These are phyloP conservation scores for Agrochola macilenta DNA, from an alignment of 2,888 invertebrate genomes.

Conservation along the genomic window DNA sequence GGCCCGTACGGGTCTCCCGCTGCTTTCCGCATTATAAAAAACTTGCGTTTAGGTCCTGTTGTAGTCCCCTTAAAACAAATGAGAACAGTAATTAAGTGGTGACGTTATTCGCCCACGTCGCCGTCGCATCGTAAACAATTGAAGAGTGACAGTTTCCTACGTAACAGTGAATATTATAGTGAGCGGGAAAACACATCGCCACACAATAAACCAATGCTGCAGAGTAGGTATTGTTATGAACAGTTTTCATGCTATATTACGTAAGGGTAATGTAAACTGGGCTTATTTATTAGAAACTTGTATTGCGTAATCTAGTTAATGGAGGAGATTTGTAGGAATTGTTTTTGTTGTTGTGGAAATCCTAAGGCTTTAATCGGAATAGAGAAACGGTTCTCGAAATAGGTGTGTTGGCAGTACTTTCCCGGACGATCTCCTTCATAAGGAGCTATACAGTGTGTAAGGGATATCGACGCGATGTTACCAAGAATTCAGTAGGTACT, in stretches of 20 bases:
- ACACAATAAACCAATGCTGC: background rate
- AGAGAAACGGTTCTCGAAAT: background rate
- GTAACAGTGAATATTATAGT: slow-evolving; percentile 25
- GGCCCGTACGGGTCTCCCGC: too few relatives aligned
- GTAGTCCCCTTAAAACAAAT: slow-evolving; percentile 22
- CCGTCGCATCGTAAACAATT: slow-evolving; percentile 37
- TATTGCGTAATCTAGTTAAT: background rate
- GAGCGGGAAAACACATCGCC: slow-evolving; percentile 19
- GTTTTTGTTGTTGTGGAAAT: slow-evolving; percentile 1
- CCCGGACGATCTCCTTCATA: background rate
- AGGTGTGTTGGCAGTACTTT: background rate
- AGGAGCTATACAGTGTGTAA: background rate
- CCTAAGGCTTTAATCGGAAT: background rate
- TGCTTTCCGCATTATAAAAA: too few relatives aligned
- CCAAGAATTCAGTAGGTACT: background rate
- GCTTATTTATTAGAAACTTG: background rate
- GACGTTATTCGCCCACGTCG: slow-evolving; percentile 51
- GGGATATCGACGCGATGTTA: too few relatives aligned
- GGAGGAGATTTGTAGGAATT: background rate
- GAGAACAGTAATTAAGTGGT: slow-evolving; percentile 42
- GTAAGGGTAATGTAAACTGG: slow-evolving; percentile 24
- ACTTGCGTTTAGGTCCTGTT: background rate
- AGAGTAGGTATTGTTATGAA: background rate
- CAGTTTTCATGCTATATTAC: slow-evolving; percentile 9
- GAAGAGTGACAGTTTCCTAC: slow-evolving; percentile 41